Evolutionary conservation across 2,797 vertebrate species (phyloP), one percentile per base, ranked within the genome.

Genomic region (Gorsachius magnificus): DNA sequence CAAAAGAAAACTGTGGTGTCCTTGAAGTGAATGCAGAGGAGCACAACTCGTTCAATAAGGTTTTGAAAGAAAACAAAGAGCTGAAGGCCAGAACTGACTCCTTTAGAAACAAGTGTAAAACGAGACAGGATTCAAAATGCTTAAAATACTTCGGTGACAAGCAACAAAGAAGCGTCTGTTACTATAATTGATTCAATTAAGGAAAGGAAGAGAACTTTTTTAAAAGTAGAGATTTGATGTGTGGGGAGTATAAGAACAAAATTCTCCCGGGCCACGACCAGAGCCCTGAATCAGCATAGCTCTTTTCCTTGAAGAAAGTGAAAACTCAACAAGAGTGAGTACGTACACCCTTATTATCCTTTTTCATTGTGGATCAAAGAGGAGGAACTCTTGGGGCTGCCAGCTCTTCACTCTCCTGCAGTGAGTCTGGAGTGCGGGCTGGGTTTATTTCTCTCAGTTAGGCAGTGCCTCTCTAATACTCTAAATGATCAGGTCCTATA

Each of bases 31-130:
- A 57, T 1, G 0, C 46, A 63, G 84, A 83, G 84, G n/a, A 96
- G 76, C 63, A 66, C 76, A 88, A 14, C 61, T 81, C 0, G 1
- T 89, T 94, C 92, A 93, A 15, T 83, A 45, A 81, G 65, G 89
- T 89, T 96, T 95, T 94, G 89, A 97, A 97, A 94, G 84, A 83
- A 96, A 97, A 96, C 94, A 97, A 93, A 94, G 94, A 84, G 87
- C 87, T 94, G 91, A 90, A 95, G 92, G 84, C 87, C 89, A 96
- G 76, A 83, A 69, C 90, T 86, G 89, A 76, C 82, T 94, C 78
- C 87, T 90, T 96, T 92, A 93, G 85, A 95, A 93, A 88, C 26
- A 90, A 81, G 58, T 75, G 71, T 90, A 76, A 93, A 96, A 93
- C 0, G 16, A 83, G 61, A 60, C 45, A 46, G 87, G 75, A 71